Evolutionary conservation across 2,888 invertebrate genomes (phyloP).

Genomic region (Acrobeloides nanus): DNA sequence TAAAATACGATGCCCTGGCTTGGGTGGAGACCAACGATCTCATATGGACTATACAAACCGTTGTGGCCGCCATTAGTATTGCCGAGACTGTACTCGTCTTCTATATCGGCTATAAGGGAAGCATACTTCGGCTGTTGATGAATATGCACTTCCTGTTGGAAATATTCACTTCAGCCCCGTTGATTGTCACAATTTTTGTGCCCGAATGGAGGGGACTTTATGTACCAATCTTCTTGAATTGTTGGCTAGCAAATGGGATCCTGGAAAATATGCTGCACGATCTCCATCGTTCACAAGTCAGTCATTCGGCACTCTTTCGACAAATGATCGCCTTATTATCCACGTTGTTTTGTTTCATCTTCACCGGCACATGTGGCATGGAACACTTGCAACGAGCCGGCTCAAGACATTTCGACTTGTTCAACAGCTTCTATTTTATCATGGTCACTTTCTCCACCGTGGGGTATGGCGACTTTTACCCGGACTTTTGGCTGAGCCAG

Average conservation of each 20-base stretch:
- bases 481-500: slow-evolving; percentile 96
- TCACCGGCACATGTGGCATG: slow-evolving; percentile 77
- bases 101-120: slow-evolving; percentile 96
- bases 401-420: slow-evolving; percentile 79
- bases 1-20: too few species aligned
- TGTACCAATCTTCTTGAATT: slow-evolving; percentile 93
- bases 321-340: slow-evolving; percentile 40
- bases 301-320: slow-evolving; percentile 65
- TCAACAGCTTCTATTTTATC: slow-evolving; percentile 93
- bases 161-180: slow-evolving; percentile 89
- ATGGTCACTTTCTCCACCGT: slow-evolving; percentile 97
- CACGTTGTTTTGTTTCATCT: slow-evolving; percentile 42
- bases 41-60: too few species aligned
- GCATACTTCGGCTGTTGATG: slow-evolving; percentile 88
- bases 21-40: too few species aligned
- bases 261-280: slow-evolving; percentile 84
- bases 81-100: slow-evolving; percentile 85
- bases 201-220: slow-evolving; percentile 81
- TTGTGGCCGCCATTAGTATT: slow-evolving; percentile 64
- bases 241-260: slow-evolving; percentile 93
- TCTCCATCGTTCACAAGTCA: slow-evolving; percentile 20
- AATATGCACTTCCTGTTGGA: slow-evolving; percentile 92
- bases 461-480: slow-evolving; percentile 82
- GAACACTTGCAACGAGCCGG: slow-evolving; percentile 92
- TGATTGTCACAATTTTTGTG: slow-evolving; percentile 84